These are phyloP conservation scores for Itoplectis maculator DNA, from an alignment of 2,888 invertebrate species.

Conservation along the genomic window DNA sequence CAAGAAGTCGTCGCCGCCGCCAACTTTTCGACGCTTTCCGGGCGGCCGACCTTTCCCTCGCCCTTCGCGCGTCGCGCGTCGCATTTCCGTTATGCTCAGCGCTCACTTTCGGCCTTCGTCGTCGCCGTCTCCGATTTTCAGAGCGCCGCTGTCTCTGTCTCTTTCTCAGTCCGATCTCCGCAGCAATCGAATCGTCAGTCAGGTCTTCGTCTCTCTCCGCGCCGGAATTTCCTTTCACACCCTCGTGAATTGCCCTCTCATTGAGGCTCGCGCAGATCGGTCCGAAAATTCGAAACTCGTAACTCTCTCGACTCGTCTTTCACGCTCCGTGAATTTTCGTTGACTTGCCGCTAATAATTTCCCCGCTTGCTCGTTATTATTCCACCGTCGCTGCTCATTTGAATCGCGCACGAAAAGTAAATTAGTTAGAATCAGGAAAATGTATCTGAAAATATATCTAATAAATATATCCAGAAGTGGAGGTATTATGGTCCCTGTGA, in stretches of 20 bases:
- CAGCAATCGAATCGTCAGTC: slow-evolving; percentile 28
- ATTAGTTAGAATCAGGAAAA: neutral
- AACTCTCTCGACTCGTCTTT: neutral
- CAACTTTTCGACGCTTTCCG: slow-evolving; percentile 65
- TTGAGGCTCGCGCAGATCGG: slow-evolving; percentile 6
- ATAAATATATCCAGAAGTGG: no score
- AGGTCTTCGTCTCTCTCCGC: neutral
- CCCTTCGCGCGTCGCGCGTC: neutral
- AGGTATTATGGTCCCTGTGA: no score
- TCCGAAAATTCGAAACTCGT: neutral
- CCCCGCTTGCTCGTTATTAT: neutral
- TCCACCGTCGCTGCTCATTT: neutral
- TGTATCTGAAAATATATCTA: no score
- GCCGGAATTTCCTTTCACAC: neutral
- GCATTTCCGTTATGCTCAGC: slow-evolving; percentile 44
- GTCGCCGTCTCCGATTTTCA: neutral
- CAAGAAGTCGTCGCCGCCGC: slow-evolving; percentile 68
- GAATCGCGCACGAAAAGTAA: neutral
- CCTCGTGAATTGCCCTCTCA: slow-evolving; percentile 5
- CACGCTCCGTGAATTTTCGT: neutral
- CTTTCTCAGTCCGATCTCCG: no score
- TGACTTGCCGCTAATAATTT: neutral
- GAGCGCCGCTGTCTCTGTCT: no score
- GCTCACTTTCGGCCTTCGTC: neutral
- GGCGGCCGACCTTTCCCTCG: slow-evolving; percentile 8